These are phyloP conservation scores for Drosophila mimetica DNA, from an alignment of 2,888 invertebrate genomes.

Conservation along the genomic window DNA sequence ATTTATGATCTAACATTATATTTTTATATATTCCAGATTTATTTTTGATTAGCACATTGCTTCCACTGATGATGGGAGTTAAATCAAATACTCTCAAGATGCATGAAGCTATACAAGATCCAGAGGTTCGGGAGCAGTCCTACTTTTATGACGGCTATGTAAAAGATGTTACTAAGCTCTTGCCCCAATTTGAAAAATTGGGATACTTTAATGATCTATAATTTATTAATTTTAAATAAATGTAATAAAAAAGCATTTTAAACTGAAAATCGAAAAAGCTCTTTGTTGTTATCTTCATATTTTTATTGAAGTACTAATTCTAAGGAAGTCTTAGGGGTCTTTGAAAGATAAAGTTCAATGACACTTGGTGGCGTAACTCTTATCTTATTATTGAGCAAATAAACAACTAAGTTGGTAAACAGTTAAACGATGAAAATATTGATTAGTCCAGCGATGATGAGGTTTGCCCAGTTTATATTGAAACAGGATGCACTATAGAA, in stretches of 20 bases:
- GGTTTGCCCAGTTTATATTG: too few species aligned
- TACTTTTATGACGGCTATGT: slow-evolving; percentile 27
- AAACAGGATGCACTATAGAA: too few species aligned
- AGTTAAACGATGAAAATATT: too few species aligned
- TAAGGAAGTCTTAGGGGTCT: neutral
- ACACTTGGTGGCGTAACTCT: neutral
- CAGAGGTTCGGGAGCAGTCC: slow-evolving; percentile 18
- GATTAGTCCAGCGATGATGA: too few species aligned
- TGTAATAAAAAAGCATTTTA: neutral
- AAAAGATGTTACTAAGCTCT: slow-evolving; percentile 32
- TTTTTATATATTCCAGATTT: slow-evolving; percentile 24
- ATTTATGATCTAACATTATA: too few species aligned
- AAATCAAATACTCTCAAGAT: slow-evolving; percentile 8
- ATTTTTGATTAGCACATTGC: slow-evolving; percentile 25
- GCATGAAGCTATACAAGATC: slow-evolving; percentile 14
- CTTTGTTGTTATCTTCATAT: neutral
- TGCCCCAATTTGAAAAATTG: slow-evolving; percentile 31
- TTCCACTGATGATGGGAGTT: slow-evolving; percentile 36
- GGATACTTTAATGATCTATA: slow-evolving; percentile 48
- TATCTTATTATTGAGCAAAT: neutral
- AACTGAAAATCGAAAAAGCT: neutral
- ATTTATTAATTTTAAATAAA: neutral
- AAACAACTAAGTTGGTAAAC: too few species aligned
- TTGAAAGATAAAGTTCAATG: neutral
- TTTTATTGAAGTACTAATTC: neutral